Evolutionary conservation across 2,113 vertebrate genomes (phyloP).

Genomic region (Larimichthys crocea): DNA sequence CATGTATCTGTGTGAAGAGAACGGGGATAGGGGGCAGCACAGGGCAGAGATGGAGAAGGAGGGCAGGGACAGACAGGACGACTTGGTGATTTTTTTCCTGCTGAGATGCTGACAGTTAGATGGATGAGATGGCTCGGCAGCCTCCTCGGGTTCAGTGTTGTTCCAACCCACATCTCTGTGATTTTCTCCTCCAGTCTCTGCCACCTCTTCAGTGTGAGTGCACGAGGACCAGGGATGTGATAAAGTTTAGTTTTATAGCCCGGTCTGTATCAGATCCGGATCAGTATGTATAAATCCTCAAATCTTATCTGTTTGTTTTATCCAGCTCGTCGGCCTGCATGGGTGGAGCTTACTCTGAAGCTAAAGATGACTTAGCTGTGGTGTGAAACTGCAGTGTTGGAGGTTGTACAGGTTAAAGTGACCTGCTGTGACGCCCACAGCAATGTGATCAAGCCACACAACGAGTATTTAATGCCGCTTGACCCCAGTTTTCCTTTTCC

Average conservation of each 20-base stretch:
- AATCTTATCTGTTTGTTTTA: slow-evolving; percentile 31
- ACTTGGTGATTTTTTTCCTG: slow-evolving; percentile 50
- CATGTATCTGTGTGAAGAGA: slow-evolving; percentile 24
- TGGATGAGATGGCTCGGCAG: slow-evolving; percentile 48
- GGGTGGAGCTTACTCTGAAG: slow-evolving; percentile 3
- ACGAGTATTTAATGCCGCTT: neutral
- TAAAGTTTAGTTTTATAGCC: neutral
- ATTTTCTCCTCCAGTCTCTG: neutral
- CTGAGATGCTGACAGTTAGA: slow-evolving; percentile 67
- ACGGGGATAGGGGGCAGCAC: neutral
- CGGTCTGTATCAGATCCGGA: neutral
- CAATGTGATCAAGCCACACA: neutral
- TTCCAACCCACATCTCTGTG: slow-evolving; percentile 23
- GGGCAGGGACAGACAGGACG: slow-evolving; percentile 24
- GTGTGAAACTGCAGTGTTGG: neutral
- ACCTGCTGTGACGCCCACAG: no score
- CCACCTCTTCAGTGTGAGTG: neutral
- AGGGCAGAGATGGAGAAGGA: slow-evolving; percentile 5
- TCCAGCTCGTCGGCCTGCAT: neutral
- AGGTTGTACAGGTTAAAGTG: neutral
- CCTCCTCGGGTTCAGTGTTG: slow-evolving; percentile 33
- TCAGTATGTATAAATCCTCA: slow-evolving; percentile 3
- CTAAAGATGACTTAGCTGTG: neutral
- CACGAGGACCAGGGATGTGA: neutral
- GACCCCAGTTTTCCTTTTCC: neutral